phyloP scores from a whole-genome alignment of 2,113 vertebrate genomes.

The Penelope pileata region DNA sequence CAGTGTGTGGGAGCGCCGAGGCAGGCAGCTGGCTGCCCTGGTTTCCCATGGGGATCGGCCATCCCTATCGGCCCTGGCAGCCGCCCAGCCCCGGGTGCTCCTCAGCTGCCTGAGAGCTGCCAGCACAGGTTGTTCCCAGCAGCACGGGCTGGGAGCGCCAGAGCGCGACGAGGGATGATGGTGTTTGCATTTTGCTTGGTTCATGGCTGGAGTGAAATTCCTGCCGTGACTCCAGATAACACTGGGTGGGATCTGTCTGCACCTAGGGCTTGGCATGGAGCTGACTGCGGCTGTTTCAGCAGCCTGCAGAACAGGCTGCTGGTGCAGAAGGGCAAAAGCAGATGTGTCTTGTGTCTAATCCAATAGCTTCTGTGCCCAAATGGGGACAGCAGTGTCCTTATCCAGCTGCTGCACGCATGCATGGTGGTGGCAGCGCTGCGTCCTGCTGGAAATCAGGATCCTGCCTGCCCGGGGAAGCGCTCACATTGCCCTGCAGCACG shows the following conservation, averaged over 20 bases:
- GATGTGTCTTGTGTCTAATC: background rate
- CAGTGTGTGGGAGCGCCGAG: background rate
- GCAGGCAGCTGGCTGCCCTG: background rate
- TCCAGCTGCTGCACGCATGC: background rate
- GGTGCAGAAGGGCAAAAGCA: background rate
- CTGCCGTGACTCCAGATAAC: background rate
- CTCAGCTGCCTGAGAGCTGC: slow-evolving; percentile 1
- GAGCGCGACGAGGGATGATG: background rate
- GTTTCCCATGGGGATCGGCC: background rate
- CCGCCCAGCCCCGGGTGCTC: slow-evolving; percentile 8
- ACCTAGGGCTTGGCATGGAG: background rate
- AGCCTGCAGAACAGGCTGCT: background rate
- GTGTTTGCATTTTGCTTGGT: background rate
- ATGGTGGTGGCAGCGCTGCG: background rate
- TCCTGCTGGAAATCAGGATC: background rate
- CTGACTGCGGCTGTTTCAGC: background rate
- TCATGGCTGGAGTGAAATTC: background rate
- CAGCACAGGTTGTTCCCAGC: slow-evolving; percentile 38
- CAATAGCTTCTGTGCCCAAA: background rate
- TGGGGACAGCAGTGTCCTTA: background rate
- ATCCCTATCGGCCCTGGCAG: slow-evolving; percentile 43
- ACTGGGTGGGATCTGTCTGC: background rate
- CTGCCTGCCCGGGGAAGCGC: background rate
- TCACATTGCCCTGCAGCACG: background rate
- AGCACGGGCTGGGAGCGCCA: background rate